These are phyloP conservation scores for Agrenia bidenticulata DNA, from an alignment of 2,888 invertebrate genomes.

Conservation along the genomic window DNA sequence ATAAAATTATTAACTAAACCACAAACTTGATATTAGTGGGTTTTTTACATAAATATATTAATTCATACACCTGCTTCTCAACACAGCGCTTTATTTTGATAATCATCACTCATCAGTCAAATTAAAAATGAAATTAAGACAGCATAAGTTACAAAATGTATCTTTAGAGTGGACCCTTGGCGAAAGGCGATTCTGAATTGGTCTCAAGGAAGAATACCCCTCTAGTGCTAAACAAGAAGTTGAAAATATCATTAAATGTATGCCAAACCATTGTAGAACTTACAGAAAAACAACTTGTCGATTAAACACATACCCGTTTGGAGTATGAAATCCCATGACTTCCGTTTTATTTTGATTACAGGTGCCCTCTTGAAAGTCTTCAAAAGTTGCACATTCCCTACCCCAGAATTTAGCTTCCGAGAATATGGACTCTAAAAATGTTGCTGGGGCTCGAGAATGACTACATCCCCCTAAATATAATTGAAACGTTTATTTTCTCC, in stretches of 20 bases:
- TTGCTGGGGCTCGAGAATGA: slow-evolving; percentile 4
- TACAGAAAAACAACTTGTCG: not conserved
- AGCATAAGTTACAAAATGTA: no score
- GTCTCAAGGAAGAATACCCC: slow-evolving; percentile 15
- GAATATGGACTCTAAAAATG: slow-evolving; percentile 3
- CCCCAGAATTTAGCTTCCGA: not conserved
- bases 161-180: slow-evolving; percentile 8
- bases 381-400: not conserved
- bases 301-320: slow-evolving; percentile 5
- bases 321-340: slow-evolving; percentile 15
- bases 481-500: no score
- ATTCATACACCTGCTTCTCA: no score
- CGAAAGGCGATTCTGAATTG: slow-evolving; percentile 18
- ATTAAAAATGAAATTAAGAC: no score
- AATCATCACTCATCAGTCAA: no score
- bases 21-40: no score
- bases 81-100: no score
- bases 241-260: not conserved
- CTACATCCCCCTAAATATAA: not conserved
- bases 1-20: no score
- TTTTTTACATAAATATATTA: no score
- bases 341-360: not conserved
- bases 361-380: not conserved
- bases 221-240: slow-evolving; percentile 1
- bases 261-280: not conserved